These are phyloP conservation scores for Bombylius major DNA, from an alignment of 2,888 invertebrate species.

Conservation along the genomic window DNA sequence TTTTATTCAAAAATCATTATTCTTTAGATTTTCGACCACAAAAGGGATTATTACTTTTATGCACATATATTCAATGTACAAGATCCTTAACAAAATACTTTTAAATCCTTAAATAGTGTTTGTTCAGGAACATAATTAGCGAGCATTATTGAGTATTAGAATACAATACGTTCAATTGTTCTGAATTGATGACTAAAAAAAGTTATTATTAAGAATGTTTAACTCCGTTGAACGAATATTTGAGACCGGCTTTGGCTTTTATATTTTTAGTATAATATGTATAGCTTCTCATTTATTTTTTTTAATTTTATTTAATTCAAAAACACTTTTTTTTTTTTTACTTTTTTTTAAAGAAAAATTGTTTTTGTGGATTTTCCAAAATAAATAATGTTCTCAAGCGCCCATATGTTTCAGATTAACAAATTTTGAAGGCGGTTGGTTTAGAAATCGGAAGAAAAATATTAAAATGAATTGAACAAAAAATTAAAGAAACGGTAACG, in stretches of 20 bases:
- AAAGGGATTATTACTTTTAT: no score
- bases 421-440: not conserved
- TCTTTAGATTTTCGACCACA: not conserved
- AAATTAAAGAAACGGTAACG: no score
- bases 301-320: no score
- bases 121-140: not conserved
- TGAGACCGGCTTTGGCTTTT: no score
- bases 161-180: not conserved
- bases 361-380: not conserved
- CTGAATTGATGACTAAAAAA: not conserved
- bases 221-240: not conserved
- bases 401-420: not conserved
- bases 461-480: not conserved
- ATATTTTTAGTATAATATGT: no score
- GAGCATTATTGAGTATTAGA: not conserved
- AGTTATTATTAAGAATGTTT: not conserved
- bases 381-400: not conserved
- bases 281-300: no score
- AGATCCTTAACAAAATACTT: no score
- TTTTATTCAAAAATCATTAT: not conserved
- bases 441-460: not conserved
- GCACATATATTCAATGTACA: no score
- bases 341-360: no score
- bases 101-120: not conserved
- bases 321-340: no score